A percentile compares a stretch with the other conserved stretches of the same genome.
Evolutionary conservation across 2,797 vertebrate genomes (phyloP).

Genomic region (Leptodactylus fallax): DNA sequence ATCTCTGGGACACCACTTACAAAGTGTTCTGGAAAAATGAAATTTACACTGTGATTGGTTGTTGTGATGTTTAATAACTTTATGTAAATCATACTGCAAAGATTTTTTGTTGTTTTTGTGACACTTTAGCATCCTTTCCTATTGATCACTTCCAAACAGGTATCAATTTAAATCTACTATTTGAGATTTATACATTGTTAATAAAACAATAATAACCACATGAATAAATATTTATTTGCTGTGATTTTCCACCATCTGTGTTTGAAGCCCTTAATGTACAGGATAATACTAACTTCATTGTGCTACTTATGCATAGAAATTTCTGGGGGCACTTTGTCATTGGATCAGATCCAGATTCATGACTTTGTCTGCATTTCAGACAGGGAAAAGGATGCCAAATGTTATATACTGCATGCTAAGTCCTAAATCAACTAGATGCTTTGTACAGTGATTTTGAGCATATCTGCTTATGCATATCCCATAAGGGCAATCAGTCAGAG

Average conservation of each 20-base stretch:
- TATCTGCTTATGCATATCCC: conserved; percentile 33
- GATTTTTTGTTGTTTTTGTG: too few species aligned
- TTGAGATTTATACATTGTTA: too few species aligned
- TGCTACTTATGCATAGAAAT: background rate
- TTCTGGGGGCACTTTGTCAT: background rate
- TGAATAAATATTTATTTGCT: too few species aligned
- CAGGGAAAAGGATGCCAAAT: conserved; percentile 12
- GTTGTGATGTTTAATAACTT: too few species aligned
- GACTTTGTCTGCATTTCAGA: background rate
- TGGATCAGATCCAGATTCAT: conserved; percentile 27
- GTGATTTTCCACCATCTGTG: background rate
- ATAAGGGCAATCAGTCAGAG: conserved; percentile 26
- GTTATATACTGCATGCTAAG: conserved; percentile 3
- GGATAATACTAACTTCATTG: background rate
- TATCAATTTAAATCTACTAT: too few species aligned
- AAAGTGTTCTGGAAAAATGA: too few species aligned
- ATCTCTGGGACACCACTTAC: too few species aligned
- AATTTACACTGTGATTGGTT: too few species aligned
- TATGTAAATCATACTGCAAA: too few species aligned
- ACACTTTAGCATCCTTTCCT: too few species aligned
- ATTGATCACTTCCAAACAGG: too few species aligned
- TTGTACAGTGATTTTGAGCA: conserved; percentile 32
- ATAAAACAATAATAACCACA: too few species aligned
- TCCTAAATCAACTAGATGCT: conserved; percentile 30
- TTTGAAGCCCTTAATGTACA: background rate